Evolutionary conservation across 2,113 vertebrate genomes (phyloP).

Genomic region (Thermophis baileyi): DNA sequence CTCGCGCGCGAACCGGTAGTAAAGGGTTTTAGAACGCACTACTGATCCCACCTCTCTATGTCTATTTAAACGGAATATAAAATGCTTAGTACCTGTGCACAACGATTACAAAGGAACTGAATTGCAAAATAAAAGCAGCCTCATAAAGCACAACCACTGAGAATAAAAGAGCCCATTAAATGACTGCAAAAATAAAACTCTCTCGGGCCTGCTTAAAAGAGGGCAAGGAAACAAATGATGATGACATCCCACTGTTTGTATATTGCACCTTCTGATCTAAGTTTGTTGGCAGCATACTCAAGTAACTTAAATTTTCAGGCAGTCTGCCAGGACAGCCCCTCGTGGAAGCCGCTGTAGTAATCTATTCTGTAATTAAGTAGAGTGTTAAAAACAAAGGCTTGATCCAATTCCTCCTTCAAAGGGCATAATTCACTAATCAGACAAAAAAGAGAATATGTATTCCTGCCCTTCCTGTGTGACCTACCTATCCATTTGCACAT

Average conservation of each 20-base stretch:
- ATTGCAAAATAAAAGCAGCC: background rate
- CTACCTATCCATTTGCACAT: background rate
- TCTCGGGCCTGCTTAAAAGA: background rate
- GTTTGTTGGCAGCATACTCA: background rate
- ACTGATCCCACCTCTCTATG: background rate
- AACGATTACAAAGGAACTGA: background rate
- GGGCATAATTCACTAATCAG: background rate
- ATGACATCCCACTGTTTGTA: background rate
- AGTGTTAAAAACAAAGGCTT: background rate
- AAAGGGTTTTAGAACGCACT: too few relatives aligned
- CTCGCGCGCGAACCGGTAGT: too few relatives aligned
- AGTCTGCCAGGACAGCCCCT: background rate
- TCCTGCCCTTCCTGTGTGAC: background rate
- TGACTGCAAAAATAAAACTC: background rate
- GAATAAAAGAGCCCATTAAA: background rate
- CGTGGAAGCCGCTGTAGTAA: background rate
- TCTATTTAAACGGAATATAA: background rate
- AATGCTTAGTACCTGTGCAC: background rate
- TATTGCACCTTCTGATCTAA: background rate
- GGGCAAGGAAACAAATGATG: background rate
- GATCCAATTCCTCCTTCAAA: background rate
- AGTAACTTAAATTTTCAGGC: background rate
- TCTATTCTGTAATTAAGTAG: background rate
- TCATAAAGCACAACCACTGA: background rate
- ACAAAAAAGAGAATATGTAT: background rate